Evolutionary conservation across 2,113 vertebrate genomes (phyloP).

Genomic region (Mustela lutreola): DNA sequence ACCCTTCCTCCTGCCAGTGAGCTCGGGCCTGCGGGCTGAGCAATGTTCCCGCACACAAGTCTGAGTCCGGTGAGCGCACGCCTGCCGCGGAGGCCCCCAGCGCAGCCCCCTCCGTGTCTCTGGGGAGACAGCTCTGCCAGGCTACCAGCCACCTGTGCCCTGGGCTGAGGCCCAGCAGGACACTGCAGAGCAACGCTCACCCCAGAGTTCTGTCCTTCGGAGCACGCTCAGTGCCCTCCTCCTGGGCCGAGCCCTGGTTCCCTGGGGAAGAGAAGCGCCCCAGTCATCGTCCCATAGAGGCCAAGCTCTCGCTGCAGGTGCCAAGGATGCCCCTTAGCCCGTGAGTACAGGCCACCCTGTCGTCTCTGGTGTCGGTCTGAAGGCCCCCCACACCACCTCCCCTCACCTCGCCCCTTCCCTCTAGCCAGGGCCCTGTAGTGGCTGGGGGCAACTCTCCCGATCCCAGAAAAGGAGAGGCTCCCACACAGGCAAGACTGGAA

Average conservation of each 20-base stretch:
- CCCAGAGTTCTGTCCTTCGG: neutral
- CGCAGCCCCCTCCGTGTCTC: neutral
- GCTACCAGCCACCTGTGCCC: neutral
- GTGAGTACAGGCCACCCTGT: fast-evolving
- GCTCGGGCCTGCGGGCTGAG: neutral
- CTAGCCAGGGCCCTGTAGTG: neutral
- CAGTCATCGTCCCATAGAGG: neutral
- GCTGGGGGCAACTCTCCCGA: too few species aligned
- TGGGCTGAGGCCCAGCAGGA: neutral
- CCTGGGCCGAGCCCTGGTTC: neutral
- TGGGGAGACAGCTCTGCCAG: neutral
- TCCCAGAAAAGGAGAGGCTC: neutral
- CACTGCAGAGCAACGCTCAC: neutral
- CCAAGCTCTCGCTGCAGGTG: too few species aligned
- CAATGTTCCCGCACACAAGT: fast-evolving
- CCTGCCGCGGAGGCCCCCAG: neutral
- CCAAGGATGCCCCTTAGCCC: neutral
- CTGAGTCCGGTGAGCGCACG: neutral
- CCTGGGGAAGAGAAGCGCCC: neutral
- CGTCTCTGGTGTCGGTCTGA: too few species aligned
- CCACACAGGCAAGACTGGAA: neutral
- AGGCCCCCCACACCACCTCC: neutral
- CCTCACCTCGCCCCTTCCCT: neutral
- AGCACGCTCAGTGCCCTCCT: fast-evolving
- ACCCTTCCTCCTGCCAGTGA: neutral